A percentile compares a stretch with the other conserved stretches of the same genome.
Conservation (phyloP, 2,888 invertebrate species). For the Linyphia triangularis region DNA sequence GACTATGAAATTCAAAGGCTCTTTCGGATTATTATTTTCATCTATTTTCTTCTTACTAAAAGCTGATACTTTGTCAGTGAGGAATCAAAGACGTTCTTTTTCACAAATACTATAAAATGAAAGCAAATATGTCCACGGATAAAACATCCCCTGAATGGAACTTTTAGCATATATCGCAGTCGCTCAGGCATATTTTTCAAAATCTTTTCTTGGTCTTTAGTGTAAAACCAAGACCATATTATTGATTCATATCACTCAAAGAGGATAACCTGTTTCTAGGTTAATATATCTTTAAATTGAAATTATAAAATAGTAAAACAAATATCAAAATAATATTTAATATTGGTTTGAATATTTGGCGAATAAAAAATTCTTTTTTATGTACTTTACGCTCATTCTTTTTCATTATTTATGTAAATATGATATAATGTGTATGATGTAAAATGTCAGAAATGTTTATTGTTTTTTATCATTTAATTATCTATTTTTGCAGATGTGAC, state of each 20-base stretch:
- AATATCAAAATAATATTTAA: not conserved
- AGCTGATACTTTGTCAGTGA: not conserved
- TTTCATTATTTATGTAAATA: too few relatives aligned
- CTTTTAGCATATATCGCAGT: not conserved
- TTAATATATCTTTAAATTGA: not conserved
- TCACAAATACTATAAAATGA: not conserved
- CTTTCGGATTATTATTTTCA: slow-evolving; percentile 1
- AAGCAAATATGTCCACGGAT: not conserved
- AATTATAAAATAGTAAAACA: too few relatives aligned
- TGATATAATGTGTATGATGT: too few relatives aligned
- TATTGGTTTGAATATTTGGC: not conserved
- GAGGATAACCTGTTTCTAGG: not conserved
- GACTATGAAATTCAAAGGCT: slow-evolving; percentile 30
- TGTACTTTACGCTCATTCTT: too few relatives aligned
- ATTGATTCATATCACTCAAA: too few relatives aligned
- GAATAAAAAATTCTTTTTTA: too few relatives aligned
- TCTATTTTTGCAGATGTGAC: too few relatives aligned
- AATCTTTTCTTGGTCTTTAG: not conserved
- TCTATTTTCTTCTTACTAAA: not conserved
- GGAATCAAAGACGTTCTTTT: not conserved
- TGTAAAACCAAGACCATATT: too few relatives aligned
- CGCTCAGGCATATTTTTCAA: not conserved
- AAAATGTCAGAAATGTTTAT: too few relatives aligned
- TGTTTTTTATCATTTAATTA: too few relatives aligned
- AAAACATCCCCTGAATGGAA: not conserved